phyloP scores from a whole-genome alignment of 2,888 invertebrate genomes.

The Andrena fulva region DNA sequence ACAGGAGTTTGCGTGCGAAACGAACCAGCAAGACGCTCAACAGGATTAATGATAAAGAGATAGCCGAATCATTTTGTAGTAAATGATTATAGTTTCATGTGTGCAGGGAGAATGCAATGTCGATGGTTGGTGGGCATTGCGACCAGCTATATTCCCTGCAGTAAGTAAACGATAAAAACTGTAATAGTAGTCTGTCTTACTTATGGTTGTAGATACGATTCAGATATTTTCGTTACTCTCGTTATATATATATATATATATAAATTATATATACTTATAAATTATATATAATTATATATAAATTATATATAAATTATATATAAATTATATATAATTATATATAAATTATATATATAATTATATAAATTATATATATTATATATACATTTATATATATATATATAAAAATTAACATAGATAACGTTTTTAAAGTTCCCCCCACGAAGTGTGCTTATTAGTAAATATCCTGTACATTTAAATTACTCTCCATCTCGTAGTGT shows the following conservation, averaged over 20 bases:
- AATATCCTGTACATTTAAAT: constrained; percentile 36
- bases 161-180: constrained; percentile 82
- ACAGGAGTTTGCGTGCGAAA: constrained; percentile 6
- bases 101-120: constrained; percentile 85
- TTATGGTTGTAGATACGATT: constrained; percentile 49
- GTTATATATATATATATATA: background rate
- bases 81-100: constrained; percentile 82
- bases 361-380: no score
- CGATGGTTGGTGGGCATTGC: constrained; percentile 84
- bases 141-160: constrained; percentile 85
- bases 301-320: no score
- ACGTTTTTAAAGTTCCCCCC: background rate
- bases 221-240: constrained; percentile 44
- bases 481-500: constrained; percentile 2
- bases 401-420: constrained; percentile 8
- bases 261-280: no score
- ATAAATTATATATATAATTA: no score
- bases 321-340: no score
- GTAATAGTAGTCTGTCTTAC: constrained; percentile 61
- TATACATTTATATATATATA: constrained; percentile 5
- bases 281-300: no score
- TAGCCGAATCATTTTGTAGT: constrained; percentile 67
- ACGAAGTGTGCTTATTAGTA: constrained; percentile 14
- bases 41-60: constrained; percentile 40
- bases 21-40: background rate